phyloP scores from a whole-genome alignment of 2,113 vertebrate genomes.

The Anarhynchus alexandrinus region DNA sequence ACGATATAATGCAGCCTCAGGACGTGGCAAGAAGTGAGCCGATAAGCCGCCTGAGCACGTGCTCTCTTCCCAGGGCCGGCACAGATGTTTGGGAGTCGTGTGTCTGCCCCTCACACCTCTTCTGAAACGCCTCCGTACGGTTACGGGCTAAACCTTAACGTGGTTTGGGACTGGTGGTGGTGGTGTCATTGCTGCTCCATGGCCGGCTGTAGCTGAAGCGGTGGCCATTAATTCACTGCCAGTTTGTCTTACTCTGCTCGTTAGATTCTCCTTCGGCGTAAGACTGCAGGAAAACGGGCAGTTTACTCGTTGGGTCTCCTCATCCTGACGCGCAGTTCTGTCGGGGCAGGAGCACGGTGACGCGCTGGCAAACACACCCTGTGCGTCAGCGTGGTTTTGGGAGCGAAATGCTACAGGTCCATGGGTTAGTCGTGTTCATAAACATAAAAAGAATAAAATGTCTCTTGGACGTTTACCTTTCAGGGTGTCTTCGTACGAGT shows the following conservation, averaged over 20 bases:
- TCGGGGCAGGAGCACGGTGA: not conserved
- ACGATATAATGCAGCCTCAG: not conserved
- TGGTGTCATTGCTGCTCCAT: not conserved
- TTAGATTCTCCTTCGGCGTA: not conserved
- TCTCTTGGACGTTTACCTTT: not conserved
- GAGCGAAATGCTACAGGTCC: not conserved
- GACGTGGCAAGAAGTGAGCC: not conserved
- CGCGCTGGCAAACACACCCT: not conserved
- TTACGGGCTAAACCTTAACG: accelerated
- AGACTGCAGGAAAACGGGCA: accelerated
- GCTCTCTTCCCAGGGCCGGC: not conserved
- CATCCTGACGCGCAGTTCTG: too few relatives aligned
- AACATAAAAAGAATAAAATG: not conserved
- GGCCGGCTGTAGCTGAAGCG: not conserved
- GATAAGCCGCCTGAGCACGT: not conserved
- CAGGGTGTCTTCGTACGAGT: not conserved
- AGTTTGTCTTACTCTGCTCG: not conserved
- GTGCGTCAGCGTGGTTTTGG: not conserved
- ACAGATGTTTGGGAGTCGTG: not conserved
- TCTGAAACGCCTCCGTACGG: not conserved
- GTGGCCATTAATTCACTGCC: not conserved
- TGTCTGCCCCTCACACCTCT: not conserved
- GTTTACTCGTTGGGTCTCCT: too few relatives aligned
- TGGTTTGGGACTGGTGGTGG: not conserved
- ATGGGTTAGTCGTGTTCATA: accelerated